phyloP scores from a whole-genome alignment of 2,113 vertebrate species.

The Ameiurus melas region DNA sequence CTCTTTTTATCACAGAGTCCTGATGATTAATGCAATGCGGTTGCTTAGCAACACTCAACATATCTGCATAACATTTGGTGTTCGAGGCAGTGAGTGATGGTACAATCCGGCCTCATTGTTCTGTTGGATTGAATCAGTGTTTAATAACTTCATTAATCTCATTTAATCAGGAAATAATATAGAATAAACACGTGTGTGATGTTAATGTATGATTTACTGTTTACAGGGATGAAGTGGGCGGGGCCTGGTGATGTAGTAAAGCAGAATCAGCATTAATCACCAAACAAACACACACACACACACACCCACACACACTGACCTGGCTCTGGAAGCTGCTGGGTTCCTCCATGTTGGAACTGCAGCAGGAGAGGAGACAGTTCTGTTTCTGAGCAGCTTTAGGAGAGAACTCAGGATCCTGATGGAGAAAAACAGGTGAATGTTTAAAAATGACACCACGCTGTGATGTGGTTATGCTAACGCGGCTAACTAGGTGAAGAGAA shows the following conservation, averaged over 20 bases:
- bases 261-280: too few species aligned
- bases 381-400: conserved; percentile 58
- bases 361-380: conserved; percentile 75
- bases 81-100: conserved; percentile 25
- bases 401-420: conserved; percentile 66
- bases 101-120: background rate
- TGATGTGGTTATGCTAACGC: background rate
- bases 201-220: background rate
- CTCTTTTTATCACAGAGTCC: conserved; percentile 10
- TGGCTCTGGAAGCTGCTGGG: conserved; percentile 69
- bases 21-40: conserved; percentile 39
- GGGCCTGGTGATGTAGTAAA: too few species aligned
- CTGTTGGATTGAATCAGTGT: background rate
- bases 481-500: background rate
- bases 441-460: background rate
- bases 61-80: conserved; percentile 48
- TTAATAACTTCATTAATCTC: background rate
- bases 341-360: conserved; percentile 70
- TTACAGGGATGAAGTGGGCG: too few species aligned
- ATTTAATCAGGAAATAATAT: background rate
- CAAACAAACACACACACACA: background rate
- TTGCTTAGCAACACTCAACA: conserved; percentile 56
- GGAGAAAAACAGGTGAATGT: background rate
- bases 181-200: background rate
- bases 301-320: conserved; percentile 54